These are phyloP conservation scores for Alcis repandata DNA, from an alignment of 2,888 invertebrate species.

Conservation along the genomic window DNA sequence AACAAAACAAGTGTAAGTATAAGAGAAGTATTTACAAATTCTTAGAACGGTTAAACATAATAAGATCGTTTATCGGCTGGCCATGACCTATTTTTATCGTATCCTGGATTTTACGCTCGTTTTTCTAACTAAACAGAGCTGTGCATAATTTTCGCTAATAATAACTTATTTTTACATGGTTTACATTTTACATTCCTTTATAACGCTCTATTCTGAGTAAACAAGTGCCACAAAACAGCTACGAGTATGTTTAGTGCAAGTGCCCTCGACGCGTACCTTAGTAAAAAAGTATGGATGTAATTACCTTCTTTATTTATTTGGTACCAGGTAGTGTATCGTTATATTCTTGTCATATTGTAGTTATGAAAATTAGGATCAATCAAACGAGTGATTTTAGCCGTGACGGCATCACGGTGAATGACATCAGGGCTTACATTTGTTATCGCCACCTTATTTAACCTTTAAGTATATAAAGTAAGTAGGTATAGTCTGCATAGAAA, in stretches of 20 bases:
- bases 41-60: constrained; percentile 12
- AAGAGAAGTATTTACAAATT: background rate
- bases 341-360: too few relatives aligned
- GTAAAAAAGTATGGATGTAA: too few relatives aligned
- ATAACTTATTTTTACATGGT: background rate
- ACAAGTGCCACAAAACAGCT: background rate
- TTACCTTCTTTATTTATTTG: too few relatives aligned
- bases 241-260: too few relatives aligned
- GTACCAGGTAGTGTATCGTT: too few relatives aligned
- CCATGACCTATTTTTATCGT: constrained; percentile 51
- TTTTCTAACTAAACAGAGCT: constrained; percentile 29
- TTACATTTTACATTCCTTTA: background rate
- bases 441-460: background rate
- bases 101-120: constrained; percentile 36
- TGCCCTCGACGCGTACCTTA: too few relatives aligned
- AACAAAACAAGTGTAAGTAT: background rate
- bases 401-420: too few relatives aligned
- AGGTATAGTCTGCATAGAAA: background rate
- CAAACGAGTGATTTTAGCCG: too few relatives aligned
- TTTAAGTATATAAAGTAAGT: too few relatives aligned
- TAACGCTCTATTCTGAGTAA: background rate
- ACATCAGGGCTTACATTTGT: background rate
- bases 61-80: constrained; percentile 41
- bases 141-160: constrained; percentile 12
- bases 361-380: too few relatives aligned